Conservation (phyloP, 2,113 vertebrate species). For the Peromyscus maniculatus region DNA sequence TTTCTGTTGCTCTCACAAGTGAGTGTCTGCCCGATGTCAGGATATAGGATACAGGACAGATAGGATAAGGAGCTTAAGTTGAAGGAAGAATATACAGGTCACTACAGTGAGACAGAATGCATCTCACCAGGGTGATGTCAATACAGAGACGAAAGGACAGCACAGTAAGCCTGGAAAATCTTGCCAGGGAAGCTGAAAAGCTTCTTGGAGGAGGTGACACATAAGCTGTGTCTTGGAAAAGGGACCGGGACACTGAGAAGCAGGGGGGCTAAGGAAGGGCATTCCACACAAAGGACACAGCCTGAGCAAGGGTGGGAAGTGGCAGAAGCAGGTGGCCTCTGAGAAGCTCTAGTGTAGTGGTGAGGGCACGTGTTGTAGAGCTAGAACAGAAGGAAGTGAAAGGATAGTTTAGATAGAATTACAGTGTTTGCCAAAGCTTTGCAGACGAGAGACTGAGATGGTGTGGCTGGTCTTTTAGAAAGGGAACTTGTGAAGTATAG, state of each 20-base stretch:
- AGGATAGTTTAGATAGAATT: background rate
- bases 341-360: background rate
- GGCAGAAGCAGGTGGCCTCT: background rate
- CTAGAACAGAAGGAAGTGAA: background rate
- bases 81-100: background rate
- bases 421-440: background rate
- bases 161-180: background rate
- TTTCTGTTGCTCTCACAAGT: background rate
- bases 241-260: background rate
- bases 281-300: background rate
- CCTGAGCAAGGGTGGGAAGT: background rate
- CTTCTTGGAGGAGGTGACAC: slow-evolving; percentile 20
- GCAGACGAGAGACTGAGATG: background rate
- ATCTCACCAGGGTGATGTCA: background rate
- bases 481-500: background rate
- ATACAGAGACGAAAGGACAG: background rate
- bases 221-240: background rate
- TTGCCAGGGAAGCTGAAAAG: background rate
- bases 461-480: background rate
- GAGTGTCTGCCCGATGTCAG: background rate
- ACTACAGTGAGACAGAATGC: background rate
- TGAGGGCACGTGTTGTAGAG: background rate
- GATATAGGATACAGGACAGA: background rate
- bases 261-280: background rate
- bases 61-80: background rate